Percentiles rank a stretch among this genome's conserved stretches.
phyloP scores from a whole-genome alignment of 2,113 vertebrate species.

The Corythornis vintsioides region DNA sequence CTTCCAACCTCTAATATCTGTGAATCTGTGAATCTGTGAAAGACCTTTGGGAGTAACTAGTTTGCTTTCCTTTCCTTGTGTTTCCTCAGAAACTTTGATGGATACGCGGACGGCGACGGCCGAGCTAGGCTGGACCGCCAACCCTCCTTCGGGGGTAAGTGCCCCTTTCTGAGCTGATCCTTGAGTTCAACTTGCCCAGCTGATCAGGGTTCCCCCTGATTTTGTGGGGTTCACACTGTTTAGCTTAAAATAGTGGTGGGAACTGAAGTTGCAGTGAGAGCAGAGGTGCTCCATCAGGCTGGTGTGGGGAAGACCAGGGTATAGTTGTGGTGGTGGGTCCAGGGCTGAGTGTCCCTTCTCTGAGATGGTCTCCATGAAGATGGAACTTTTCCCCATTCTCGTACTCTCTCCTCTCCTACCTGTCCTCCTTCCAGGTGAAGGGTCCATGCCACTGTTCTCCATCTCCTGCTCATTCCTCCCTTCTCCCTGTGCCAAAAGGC shows the following conservation, averaged over 20 bases:
- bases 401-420: not conserved
- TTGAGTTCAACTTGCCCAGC: accelerated
- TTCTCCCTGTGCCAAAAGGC: conserved; percentile 75
- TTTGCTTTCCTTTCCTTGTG: conserved; percentile 31
- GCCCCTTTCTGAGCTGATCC: not conserved
- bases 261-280: accelerated
- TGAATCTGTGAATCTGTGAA: too few relatives aligned
- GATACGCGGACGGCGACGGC: conserved; percentile 97
- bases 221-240: accelerated
- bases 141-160: conserved; percentile 97
- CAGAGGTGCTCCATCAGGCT: accelerated
- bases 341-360: not conserved
- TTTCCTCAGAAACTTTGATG: conserved; percentile 91
- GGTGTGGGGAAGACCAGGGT: not conserved
- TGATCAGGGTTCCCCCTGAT: not conserved
- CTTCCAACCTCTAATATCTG: too few relatives aligned
- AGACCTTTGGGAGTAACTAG: not conserved
- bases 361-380: accelerated
- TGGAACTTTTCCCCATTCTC: not conserved
- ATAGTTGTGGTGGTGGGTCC: accelerated
- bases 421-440: conserved; percentile 14
- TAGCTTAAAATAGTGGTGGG: too few relatives aligned
- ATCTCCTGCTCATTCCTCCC: conserved; percentile 45
- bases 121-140: conserved; percentile 97
- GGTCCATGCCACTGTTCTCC: not conserved